A percentile compares a stretch with the other conserved stretches of the same genome.
Conservation (phyloP, 2,113 vertebrate genomes). For the Campylomormyrus tamandua region DNA sequence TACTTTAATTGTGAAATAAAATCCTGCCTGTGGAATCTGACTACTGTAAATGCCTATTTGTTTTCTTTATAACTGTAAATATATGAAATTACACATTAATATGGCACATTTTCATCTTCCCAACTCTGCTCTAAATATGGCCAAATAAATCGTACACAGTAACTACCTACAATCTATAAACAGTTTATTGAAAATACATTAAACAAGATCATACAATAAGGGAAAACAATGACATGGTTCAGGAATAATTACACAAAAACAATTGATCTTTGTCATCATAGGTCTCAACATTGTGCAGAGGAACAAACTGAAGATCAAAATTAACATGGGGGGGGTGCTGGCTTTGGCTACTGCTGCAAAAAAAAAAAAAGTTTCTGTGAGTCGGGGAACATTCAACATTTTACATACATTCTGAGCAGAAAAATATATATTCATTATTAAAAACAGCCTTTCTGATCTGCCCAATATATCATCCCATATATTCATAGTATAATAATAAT, state of each 20-base stretch:
- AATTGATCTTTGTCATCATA: constrained; percentile 14
- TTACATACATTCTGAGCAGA: neutral
- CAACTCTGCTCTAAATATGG: constrained; percentile 14
- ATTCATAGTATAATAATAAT: neutral
- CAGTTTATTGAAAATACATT: constrained; percentile 44
- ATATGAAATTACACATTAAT: neutral
- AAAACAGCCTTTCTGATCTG: constrained; percentile 40
- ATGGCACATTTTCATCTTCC: neutral
- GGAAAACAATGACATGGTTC: constrained; percentile 27
- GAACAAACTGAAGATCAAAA: constrained; percentile 23
- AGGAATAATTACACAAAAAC: constrained; percentile 32
- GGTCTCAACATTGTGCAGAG: neutral
- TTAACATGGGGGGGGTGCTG: constrained; percentile 3
- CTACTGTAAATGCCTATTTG: neutral
- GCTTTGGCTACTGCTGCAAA: constrained; percentile 11
- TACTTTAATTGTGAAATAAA: constrained; percentile 26
- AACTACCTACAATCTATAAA: constrained; percentile 28
- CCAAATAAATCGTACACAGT: neutral
- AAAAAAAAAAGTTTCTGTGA: constrained; percentile 7
- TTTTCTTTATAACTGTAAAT: neutral
- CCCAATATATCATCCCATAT: neutral
- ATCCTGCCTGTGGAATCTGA: constrained; percentile 5
- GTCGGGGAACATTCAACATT: neutral
- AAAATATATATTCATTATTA: neutral
- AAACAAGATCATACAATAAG: neutral